Base-by-base conservation (phyloP, 2,888 invertebrate species). In the Agrochola circellaris region DNA sequence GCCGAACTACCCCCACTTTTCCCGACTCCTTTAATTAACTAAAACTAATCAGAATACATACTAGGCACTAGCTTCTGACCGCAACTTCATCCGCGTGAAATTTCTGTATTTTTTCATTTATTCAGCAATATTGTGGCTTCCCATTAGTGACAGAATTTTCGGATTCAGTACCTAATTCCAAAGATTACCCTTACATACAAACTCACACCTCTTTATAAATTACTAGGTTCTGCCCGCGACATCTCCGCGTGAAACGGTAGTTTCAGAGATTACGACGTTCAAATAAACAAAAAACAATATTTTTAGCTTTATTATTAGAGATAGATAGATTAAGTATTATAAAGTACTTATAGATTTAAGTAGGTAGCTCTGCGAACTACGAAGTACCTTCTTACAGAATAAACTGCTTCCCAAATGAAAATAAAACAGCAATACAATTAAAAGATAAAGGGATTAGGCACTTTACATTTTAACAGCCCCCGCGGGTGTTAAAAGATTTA, bases 381-480 rank as follows among this genome's bases (percentile, higher is more conserved):
- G 3, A 42, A 51, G 51, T 51, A 51, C 9, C 23, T 51, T 23
- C 51, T 20, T 38, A 38, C 26, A 17, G 6, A 75, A 61, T 51
- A 76, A 62, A 75, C 42, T 62, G 30, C 42, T 77, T 9, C 26
- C 77, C 23, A 58, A 76, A 58, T 30, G 56, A 15, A 79, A 79
- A 62, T 78, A 77, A 42, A 66, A 79, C 54, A 62, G 38, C 64
- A 70, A 64, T 51, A 56, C 26, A 58, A 71, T 51, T 70, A 42
- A 62, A 65, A 78, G 77, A 48, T 65, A 45, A 58, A 60, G 9
- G 42, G 71, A 78, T 77, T 77, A 75, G 23, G 76, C n/a, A n/a
- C 60, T 51, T 77, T 45, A 66, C 42, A 51, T 66, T 64, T 69
- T 48, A 66, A 72, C 48, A 61, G 34, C n/a, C 34, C 38, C 7